Percentiles rank a stretch among this genome's conserved stretches.
These are phyloP conservation scores for Andrena bucephala DNA, from an alignment of 2,888 invertebrate genomes.

Conservation along the genomic window DNA sequence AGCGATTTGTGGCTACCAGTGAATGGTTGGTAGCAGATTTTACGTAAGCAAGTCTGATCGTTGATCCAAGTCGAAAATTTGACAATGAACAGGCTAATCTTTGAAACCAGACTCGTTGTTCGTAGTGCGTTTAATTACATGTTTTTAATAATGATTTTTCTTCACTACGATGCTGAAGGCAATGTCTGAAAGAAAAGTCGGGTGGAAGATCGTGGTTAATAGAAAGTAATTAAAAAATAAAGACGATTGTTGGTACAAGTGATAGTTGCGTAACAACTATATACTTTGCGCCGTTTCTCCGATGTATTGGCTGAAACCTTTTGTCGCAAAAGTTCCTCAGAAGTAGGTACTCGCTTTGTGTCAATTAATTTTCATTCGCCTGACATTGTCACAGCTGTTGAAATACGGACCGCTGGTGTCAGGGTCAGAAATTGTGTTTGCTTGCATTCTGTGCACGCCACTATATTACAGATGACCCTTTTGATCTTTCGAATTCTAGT, in stretches of 20 bases:
- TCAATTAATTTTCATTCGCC: background rate
- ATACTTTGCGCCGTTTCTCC: background rate
- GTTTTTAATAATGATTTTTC: background rate
- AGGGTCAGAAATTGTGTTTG: too few relatives aligned
- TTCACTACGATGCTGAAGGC: background rate
- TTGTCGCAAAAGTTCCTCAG: background rate
- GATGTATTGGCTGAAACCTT: constrained; percentile 9
- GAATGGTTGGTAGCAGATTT: constrained; percentile 6
- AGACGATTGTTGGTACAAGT: constrained; percentile 1
- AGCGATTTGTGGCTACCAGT: background rate
- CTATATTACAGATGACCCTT: too few relatives aligned
- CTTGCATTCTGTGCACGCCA: too few relatives aligned
- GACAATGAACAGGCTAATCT: background rate
- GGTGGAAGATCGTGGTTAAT: background rate
- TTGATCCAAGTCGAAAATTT: background rate
- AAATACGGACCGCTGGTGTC: background rate
- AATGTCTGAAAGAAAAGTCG: background rate
- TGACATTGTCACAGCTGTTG: background rate
- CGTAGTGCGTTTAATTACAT: background rate
- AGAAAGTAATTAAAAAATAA: background rate
- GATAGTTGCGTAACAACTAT: constrained; percentile 11
- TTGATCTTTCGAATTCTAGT: too few relatives aligned
- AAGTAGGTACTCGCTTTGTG: background rate
- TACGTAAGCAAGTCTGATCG: background rate
- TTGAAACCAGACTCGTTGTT: background rate